Conservation (phyloP, 2,888 invertebrate species). For the Glaucopsyche alexis region DNA sequence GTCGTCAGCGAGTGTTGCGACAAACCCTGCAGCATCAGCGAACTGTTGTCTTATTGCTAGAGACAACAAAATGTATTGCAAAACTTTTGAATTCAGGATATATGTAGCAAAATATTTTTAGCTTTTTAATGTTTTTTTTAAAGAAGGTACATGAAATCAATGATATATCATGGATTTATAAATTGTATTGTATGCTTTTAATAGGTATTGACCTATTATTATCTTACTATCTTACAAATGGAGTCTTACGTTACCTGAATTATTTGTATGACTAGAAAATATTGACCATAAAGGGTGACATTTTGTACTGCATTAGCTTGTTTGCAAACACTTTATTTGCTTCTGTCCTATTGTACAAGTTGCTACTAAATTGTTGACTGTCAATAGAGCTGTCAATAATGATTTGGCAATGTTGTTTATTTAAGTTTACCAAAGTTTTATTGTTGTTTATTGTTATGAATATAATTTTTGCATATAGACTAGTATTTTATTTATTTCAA, state of each 20-base stretch:
- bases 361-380: not conserved
- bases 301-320: too few species aligned
- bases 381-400: not conserved
- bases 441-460: not conserved
- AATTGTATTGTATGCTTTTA: too few species aligned
- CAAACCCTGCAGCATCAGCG: slow-evolving; percentile 53
- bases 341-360: not conserved
- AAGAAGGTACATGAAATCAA: too few species aligned
- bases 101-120: not conserved
- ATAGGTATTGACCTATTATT: too few species aligned
- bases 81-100: too few species aligned
- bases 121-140: slow-evolving; percentile 22
- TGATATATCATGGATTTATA: too few species aligned
- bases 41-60: slow-evolving; percentile 55
- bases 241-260: not conserved
- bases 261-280: not conserved
- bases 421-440: too few species aligned
- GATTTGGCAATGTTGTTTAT: not conserved
- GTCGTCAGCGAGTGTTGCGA: slow-evolving; percentile 59
- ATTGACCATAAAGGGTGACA: not conserved
- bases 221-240: too few species aligned
- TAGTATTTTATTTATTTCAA: not conserved
- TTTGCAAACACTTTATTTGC: too few species aligned
- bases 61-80: not conserved
- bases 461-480: not conserved